Percentiles rank a stretch among this genome's conserved stretches.
phyloP scores from a whole-genome alignment of 2,888 invertebrate species.

The Deladenus siricidicola region DNA sequence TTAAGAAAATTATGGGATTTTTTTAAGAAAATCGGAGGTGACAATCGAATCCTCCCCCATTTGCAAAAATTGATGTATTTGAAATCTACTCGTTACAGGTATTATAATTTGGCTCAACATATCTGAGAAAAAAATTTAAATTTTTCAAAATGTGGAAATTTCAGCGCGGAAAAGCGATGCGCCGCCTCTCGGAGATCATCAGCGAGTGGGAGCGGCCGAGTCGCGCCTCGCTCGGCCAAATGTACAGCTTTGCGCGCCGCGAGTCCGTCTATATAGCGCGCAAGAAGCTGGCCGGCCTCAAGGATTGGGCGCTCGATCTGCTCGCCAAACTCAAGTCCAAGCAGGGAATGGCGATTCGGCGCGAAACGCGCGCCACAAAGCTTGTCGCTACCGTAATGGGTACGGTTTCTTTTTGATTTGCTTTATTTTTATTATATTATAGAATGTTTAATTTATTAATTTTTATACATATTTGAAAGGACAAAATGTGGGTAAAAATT shows the following conservation, averaged over 20 bases:
- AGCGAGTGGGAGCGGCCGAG: slow-evolving; percentile 52
- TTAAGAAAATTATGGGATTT: too few species aligned
- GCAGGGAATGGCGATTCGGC: slow-evolving; percentile 52
- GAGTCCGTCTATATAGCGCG: slow-evolving; percentile 52
- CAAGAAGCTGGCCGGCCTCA: slow-evolving; percentile 51
- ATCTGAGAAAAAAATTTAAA: too few species aligned
- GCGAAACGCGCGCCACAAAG: slow-evolving; percentile 53
- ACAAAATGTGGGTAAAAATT: too few species aligned
- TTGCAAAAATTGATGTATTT: too few species aligned
- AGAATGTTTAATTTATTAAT: background rate
- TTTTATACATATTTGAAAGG: too few species aligned
- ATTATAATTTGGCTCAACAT: too few species aligned
- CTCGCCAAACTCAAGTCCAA: slow-evolving; percentile 50
- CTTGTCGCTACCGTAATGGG: slow-evolving; percentile 57
- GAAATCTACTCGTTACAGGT: too few species aligned
- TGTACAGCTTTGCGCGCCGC: slow-evolving; percentile 49
- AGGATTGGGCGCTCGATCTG: slow-evolving; percentile 47
- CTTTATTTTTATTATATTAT: background rate
- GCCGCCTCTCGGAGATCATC: slow-evolving; percentile 50
- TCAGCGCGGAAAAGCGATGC: slow-evolving; percentile 41
- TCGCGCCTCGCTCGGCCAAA: slow-evolving; percentile 38
- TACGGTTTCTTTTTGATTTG: slow-evolving; percentile 12
- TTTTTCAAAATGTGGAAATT: too few species aligned
- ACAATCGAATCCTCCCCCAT: too few species aligned
- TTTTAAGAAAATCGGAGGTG: too few species aligned